phyloP scores from a whole-genome alignment of 2,113 vertebrate genomes.

The Arenaria interpres region DNA sequence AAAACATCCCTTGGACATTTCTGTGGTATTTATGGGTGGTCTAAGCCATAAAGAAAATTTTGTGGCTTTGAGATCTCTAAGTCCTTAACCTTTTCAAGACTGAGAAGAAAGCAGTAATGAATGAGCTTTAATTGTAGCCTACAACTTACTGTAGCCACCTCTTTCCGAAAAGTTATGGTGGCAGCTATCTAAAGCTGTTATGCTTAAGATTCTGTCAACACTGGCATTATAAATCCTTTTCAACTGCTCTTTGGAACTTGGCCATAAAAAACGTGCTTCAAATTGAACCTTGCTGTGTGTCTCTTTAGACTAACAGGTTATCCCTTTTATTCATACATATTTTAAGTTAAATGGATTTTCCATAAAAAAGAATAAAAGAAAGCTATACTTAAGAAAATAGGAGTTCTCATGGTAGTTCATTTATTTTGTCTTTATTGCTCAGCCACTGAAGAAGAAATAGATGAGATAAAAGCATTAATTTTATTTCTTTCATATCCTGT shows the following conservation, averaged over 20 bases:
- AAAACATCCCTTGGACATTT: background rate
- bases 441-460: background rate
- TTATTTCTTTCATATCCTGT: conserved; percentile 1
- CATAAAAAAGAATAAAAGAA: background rate
- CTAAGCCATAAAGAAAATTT: background rate
- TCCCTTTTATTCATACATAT: background rate
- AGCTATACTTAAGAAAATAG: background rate
- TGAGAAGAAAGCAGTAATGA: background rate
- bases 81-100: conserved; percentile 3
- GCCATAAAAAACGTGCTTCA: background rate
- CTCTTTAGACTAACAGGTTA: background rate
- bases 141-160: background rate
- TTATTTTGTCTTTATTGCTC: conserved; percentile 21
- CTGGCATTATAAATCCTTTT: background rate
- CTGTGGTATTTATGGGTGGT: background rate
- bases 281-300: background rate
- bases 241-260: background rate
- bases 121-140: background rate
- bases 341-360: conserved; percentile 48
- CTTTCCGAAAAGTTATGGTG: background rate
- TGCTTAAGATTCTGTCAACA: conserved; percentile 28
- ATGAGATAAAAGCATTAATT: conserved; percentile 36
- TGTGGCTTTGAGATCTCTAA: background rate
- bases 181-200: background rate
- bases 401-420: background rate